These are phyloP conservation scores for Agrochola circellaris DNA, from an alignment of 2,888 invertebrate species.

Conservation along the genomic window DNA sequence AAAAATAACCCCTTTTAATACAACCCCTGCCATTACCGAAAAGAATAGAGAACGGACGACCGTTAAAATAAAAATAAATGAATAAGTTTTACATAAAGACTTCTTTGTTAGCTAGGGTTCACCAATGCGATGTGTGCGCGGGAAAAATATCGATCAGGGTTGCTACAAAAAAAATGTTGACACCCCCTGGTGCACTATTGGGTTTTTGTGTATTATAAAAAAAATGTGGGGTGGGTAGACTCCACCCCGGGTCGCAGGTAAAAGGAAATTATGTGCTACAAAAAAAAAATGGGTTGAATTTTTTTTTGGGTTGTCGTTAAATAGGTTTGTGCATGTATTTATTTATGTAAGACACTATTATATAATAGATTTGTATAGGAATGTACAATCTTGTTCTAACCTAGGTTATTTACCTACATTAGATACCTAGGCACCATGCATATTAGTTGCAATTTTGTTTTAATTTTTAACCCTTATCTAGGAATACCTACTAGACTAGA, in stretches of 20 bases:
- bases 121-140: constrained; percentile 81
- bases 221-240: constrained; percentile 84
- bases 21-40: constrained; percentile 85
- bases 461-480: neutral
- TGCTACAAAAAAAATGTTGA: constrained; percentile 84
- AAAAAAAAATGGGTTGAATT: constrained; percentile 78
- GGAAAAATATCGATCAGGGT: constrained; percentile 86
- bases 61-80: constrained; percentile 88
- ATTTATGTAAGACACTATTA: constrained; percentile 2
- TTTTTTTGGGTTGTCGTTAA: constrained; percentile 56
- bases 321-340: constrained; percentile 53
- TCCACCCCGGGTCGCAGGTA: constrained; percentile 86
- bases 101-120: constrained; percentile 82
- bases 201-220: constrained; percentile 80
- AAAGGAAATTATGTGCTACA: constrained; percentile 75
- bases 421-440: neutral
- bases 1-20: constrained; percentile 75
- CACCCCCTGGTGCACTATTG: constrained; percentile 85
- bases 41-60: constrained; percentile 82
- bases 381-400: neutral
- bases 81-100: constrained; percentile 87
- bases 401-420: too few species aligned
- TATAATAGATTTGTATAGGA: neutral
- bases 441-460: neutral
- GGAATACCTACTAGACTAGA: neutral